Conservation (phyloP, 2,797 vertebrate genomes). For the Denticeps clupeoides region DNA sequence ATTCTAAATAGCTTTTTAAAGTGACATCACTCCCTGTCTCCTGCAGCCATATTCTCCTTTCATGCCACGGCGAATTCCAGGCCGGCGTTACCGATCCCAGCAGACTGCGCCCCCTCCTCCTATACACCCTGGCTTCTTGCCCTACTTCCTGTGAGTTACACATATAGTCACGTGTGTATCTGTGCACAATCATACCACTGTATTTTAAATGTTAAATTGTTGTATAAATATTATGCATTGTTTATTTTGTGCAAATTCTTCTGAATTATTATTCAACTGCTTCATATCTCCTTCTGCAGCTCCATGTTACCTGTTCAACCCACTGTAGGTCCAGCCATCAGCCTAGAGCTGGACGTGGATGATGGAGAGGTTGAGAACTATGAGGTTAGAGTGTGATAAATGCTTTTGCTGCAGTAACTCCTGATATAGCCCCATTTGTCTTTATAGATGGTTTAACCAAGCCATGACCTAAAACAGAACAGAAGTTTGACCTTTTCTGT, state of each 20-base stretch:
- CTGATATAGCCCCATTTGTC: neutral
- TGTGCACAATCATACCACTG: neutral
- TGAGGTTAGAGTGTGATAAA: slow-evolving; percentile 58
- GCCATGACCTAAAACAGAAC: too few relatives aligned
- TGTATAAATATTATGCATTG: neutral
- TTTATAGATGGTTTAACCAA: neutral
- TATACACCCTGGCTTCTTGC: slow-evolving; percentile 90
- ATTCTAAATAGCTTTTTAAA: neutral
- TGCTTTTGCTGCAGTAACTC: neutral
- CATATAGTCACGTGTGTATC: neutral
- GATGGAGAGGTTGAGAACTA: slow-evolving; percentile 98
- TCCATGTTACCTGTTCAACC: slow-evolving; percentile 93
- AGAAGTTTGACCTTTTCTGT: too few relatives aligned
- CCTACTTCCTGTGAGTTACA: slow-evolving; percentile 88
- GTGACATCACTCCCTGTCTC: too few relatives aligned
- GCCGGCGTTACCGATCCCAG: slow-evolving; percentile 83
- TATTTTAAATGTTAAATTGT: neutral
- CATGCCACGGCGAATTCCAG: slow-evolving; percentile 84
- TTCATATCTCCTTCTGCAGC: slow-evolving; percentile 41
- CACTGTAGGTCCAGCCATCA: slow-evolving; percentile 84
- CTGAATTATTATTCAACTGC: too few relatives aligned
- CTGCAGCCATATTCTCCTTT: slow-evolving; percentile 85
- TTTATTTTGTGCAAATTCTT: too few relatives aligned
- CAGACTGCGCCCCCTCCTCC: slow-evolving; percentile 83
- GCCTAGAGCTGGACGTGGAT: slow-evolving; percentile 92